Evolutionary conservation across 1,140 invertebrate genomes (phyloP).

Genomic region (Dendroctonus ponderosae): DNA sequence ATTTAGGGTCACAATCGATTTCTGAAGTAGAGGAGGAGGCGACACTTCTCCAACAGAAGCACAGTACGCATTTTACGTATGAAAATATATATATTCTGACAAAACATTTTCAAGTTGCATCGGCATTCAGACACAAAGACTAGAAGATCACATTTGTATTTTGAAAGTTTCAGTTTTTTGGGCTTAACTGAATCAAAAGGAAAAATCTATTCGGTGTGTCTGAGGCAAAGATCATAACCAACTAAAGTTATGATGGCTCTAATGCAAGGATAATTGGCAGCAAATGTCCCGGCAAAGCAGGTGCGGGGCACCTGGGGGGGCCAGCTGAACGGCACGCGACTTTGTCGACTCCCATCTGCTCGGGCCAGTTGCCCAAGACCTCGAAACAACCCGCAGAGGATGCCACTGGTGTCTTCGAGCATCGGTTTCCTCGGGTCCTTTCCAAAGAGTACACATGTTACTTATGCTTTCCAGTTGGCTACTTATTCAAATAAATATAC

Average conservation of each 20-base stretch:
- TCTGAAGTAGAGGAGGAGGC: too few species aligned
- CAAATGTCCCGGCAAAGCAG: conserved; percentile 19
- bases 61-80: background rate
- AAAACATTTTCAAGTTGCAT: conserved; percentile 4
- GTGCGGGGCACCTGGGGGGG: conserved; percentile 26
- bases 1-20: background rate
- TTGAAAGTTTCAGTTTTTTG: too few species aligned
- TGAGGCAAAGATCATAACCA: background rate
- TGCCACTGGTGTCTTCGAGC: conserved; percentile 24
- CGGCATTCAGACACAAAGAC: background rate
- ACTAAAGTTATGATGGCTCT: conserved; percentile 4
- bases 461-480: too few species aligned
- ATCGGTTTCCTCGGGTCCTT: background rate
- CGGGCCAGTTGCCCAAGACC: conserved; percentile 19
- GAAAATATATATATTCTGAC: background rate
- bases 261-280: conserved; percentile 18
- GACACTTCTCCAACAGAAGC: too few species aligned
- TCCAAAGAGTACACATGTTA: too few species aligned
- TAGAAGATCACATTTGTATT: too few species aligned
- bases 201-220: too few species aligned
- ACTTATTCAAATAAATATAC: too few species aligned
- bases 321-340: conserved; percentile 25
- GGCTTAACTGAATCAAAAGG: too few species aligned
- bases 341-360: conserved; percentile 21
- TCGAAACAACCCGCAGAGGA: conserved; percentile 26